These are phyloP conservation scores for Crotalus viridis DNA, from an alignment of 2,113 vertebrate genomes.

Conservation along the genomic window DNA sequence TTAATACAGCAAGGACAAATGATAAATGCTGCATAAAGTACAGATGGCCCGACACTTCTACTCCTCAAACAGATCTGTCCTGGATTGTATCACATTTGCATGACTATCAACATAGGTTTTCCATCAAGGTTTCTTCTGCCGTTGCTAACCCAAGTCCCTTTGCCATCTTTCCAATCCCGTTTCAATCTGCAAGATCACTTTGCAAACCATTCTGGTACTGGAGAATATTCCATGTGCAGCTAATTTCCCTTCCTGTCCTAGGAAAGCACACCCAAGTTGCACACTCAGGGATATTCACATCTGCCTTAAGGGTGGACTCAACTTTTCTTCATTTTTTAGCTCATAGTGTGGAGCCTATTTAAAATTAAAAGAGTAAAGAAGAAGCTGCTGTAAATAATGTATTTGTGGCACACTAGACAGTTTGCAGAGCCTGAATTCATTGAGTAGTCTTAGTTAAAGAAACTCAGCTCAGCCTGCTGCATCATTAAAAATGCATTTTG, in stretches of 20 bases:
- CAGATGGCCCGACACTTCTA: slow-evolving; percentile 3
- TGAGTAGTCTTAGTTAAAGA: slow-evolving; percentile 67
- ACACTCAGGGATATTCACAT: slow-evolving; percentile 11
- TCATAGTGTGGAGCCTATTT: slow-evolving; percentile 49
- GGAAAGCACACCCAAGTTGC: background rate
- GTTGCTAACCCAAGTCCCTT: background rate
- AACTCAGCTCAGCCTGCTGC: slow-evolving; percentile 56
- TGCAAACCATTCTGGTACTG: slow-evolving; percentile 1
- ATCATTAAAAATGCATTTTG: slow-evolving; percentile 68
- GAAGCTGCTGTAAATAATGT: slow-evolving; percentile 68
- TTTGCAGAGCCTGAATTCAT: slow-evolving; percentile 49
- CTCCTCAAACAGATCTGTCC: background rate
- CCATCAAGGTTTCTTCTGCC: background rate
- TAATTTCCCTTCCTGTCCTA: background rate
- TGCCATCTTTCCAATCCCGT: background rate
- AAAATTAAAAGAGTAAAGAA: slow-evolving; percentile 69
- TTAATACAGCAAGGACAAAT: slow-evolving; percentile 6
- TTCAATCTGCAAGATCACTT: background rate
- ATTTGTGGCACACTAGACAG: slow-evolving; percentile 52
- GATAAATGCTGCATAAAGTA: background rate
- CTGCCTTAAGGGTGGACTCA: slow-evolving; percentile 30
- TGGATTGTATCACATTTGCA: slow-evolving; percentile 1
- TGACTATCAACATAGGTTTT: background rate
- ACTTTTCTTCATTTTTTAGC: slow-evolving; percentile 52
- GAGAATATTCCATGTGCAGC: background rate